These are phyloP conservation scores for Capromys pilorides DNA, from an alignment of 2,797 vertebrate species.

Conservation along the genomic window DNA sequence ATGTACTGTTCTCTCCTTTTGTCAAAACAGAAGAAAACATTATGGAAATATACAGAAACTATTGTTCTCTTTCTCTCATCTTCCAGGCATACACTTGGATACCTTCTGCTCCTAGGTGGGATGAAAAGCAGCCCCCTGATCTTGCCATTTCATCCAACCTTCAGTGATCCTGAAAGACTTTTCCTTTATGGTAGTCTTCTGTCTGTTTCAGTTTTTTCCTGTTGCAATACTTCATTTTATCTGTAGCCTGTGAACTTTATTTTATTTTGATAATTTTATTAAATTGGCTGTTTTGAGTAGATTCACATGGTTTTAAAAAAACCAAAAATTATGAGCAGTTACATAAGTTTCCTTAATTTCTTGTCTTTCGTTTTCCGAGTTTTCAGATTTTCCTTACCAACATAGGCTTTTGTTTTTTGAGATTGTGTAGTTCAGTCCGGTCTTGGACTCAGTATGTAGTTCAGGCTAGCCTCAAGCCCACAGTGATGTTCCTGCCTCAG, in stretches of 20 bases:
- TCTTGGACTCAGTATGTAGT: neutral
- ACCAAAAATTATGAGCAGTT: neutral
- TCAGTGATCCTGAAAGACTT: neutral
- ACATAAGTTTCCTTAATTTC: neutral
- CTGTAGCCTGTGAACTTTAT: neutral
- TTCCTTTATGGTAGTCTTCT: neutral
- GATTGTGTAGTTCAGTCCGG: neutral
- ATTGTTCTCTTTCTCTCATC: neutral
- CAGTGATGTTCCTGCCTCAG: neutral
- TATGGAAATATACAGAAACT: slow-evolving; percentile 35
- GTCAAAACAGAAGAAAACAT: slow-evolving; percentile 20
- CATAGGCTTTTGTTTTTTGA: neutral
- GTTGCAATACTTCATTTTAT: neutral
- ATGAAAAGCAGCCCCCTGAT: neutral
- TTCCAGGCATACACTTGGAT: neutral
- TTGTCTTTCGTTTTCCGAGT: neutral
- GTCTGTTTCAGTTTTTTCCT: neutral
- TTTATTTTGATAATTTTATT: slow-evolving; percentile 34
- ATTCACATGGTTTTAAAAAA: neutral
- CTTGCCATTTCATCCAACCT: neutral
- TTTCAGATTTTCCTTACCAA: neutral
- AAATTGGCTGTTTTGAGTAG: slow-evolving; percentile 45
- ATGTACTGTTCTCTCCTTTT: slow-evolving; percentile 50
- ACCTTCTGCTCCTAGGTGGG: neutral
- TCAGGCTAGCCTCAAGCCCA: neutral